Conservation (phyloP, 1,140 invertebrate species). For the Wasmannia auropunctata region DNA sequence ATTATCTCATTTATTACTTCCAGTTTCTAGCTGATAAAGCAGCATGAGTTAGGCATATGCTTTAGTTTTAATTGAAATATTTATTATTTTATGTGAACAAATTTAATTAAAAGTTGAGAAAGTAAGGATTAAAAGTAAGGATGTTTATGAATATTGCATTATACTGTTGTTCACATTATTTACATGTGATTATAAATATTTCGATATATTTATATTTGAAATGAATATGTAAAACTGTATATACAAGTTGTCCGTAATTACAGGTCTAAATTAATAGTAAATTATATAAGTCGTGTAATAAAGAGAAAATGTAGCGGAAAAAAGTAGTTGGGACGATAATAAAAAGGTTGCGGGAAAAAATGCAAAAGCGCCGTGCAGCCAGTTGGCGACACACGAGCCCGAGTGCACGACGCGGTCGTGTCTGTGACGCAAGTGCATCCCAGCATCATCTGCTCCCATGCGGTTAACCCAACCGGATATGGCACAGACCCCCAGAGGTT, state of each 20-base stretch:
- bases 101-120: neutral
- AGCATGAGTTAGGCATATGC: neutral
- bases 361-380: neutral
- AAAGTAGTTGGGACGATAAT: neutral
- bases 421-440: slow-evolving; percentile 64
- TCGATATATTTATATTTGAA: neutral
- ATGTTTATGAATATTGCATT: neutral
- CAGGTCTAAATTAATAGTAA: slow-evolving; percentile 4
- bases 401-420: slow-evolving; percentile 21
- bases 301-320: neutral
- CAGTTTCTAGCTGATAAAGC: neutral
- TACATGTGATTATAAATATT: neutral
- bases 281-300: neutral
- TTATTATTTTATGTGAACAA: neutral
- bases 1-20: neutral
- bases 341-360: neutral
- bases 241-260: neutral
- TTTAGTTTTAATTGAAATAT: neutral
- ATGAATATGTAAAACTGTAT: neutral
- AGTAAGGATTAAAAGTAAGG: neutral
- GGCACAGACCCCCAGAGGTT: slow-evolving; percentile 78
- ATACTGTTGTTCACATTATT: neutral
- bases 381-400: slow-evolving; percentile 26
- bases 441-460: slow-evolving; percentile 67
- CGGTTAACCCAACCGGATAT: slow-evolving; percentile 74